phyloP scores from a whole-genome alignment of 2,797 vertebrate species.

The Labroides dimidiatus region DNA sequence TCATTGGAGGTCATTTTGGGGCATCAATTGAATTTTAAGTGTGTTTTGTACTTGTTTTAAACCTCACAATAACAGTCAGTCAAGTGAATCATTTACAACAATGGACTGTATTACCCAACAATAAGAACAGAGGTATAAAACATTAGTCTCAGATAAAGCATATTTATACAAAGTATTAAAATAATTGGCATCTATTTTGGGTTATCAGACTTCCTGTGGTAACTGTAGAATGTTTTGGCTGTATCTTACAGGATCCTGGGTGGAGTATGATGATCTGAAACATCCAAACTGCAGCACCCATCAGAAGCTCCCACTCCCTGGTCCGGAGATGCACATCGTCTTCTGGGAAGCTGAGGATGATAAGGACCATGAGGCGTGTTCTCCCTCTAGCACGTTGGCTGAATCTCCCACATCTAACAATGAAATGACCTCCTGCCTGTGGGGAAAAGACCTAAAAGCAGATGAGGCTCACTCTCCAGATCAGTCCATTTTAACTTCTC shows the following conservation, averaged over 20 bases:
- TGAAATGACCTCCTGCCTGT: background rate
- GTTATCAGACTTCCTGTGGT: slow-evolving; percentile 3
- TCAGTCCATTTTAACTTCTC: slow-evolving; percentile 32
- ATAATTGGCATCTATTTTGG: too few relatives aligned
- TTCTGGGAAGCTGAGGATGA: slow-evolving; percentile 87
- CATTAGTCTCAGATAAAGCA: too few relatives aligned
- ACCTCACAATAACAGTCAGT: too few relatives aligned
- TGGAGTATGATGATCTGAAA: slow-evolving; percentile 93
- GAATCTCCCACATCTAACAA: background rate
- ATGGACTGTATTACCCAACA: too few relatives aligned
- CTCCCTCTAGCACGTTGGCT: slow-evolving; percentile 45
- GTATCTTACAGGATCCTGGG: slow-evolving; percentile 87
- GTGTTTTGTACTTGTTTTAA: too few relatives aligned
- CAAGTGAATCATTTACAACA: too few relatives aligned
- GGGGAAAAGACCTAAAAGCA: background rate
- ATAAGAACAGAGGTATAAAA: too few relatives aligned
- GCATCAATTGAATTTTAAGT: too few relatives aligned
- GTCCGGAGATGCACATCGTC: slow-evolving; percentile 89
- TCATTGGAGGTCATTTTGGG: too few relatives aligned
- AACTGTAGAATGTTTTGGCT: background rate
- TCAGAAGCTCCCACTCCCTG: slow-evolving; percentile 79
- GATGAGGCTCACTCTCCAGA: slow-evolving; percentile 18
- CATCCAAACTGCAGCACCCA: slow-evolving; percentile 80
- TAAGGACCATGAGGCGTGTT: slow-evolving; percentile 22
- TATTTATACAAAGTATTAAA: too few relatives aligned